Evolutionary conservation across 2,797 vertebrate species (phyloP).

Genomic region (Macropodus opercularis): DNA sequence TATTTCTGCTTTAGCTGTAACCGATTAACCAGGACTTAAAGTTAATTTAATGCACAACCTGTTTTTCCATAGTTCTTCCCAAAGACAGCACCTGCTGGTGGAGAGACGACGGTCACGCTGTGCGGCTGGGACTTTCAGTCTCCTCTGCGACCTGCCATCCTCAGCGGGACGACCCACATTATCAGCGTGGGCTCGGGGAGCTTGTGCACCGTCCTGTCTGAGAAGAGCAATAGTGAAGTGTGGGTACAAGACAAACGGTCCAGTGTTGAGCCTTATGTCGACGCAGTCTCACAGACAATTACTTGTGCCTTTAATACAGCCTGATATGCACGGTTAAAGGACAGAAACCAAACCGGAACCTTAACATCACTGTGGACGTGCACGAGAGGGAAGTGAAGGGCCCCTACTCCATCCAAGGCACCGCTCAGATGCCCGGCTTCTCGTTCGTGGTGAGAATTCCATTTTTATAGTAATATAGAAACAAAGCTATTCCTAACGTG

Average conservation of each 20-base stretch:
- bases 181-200: constrained; percentile 78
- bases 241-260: constrained; percentile 55
- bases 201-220: constrained; percentile 72
- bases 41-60: constrained; percentile 17
- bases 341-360: constrained; percentile 45
- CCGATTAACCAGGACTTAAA: background rate
- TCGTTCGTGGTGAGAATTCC: constrained; percentile 84
- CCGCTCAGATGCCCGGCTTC: constrained; percentile 76
- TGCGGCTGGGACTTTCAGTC: constrained; percentile 88
- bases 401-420: constrained; percentile 82
- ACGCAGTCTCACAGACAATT: background rate
- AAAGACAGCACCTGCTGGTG: constrained; percentile 77
- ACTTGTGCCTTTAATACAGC: constrained; percentile 59
- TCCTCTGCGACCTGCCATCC: constrained; percentile 5
- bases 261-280: background rate
- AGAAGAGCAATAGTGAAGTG: constrained; percentile 73
- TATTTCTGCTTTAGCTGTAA: constrained; percentile 45
- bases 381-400: constrained; percentile 66
- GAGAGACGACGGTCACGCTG: constrained; percentile 83
- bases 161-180: constrained; percentile 54
- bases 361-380: constrained; percentile 82
- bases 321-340: constrained; percentile 84
- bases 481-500: background rate
- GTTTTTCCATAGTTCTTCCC: constrained; percentile 87
- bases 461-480: background rate